Base-by-base conservation (phyloP, 2,797 vertebrate species). In the Anguilla pacifica region DNA sequence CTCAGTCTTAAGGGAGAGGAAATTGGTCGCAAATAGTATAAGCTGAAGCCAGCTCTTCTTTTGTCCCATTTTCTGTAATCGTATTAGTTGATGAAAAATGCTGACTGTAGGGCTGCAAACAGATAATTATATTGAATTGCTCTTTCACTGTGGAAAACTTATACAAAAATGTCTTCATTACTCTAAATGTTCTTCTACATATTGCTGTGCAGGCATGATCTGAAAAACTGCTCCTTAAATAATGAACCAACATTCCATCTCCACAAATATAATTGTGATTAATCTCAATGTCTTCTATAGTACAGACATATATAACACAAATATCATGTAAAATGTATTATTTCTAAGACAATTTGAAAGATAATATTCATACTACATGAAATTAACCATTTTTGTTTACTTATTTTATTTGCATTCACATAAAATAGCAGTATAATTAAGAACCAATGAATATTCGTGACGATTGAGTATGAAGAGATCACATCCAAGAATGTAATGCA, bases 11-110 rank as follows among this genome's bases (percentile, higher is more conserved):
- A 3, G 91, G 93, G 93, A 94, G 88, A 91, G 88, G 93, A 93
- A 96, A 96, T 94, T 96, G 95, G 94, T 95, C 95, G 93, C 93
- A 94, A 94, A 51, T 91, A 94, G 93, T 93, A 95, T 93, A 94
- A 94, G 93, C 93, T 93, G 93, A 95, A 94, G 92, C 91, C 94
- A 95, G 95, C 93, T 22, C 91, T 94, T 94, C 91, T 86, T 83
- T 83, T 87, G 94, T 95, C 93, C 83, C 90, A 93, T 95, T 92
- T 93, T 92, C 89, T 84, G 82, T 93, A 93, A 95, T 94, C 92
- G 93, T 93, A 93, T 93, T 94, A 93, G 90, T 91, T 90, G 17
- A 90, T 84, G 61, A 91, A 91, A 92, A 91, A 72, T 92, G 92
- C 92, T 93, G 93, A 94, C 91, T 93, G 85, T 89, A 35, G 87